A percentile compares a stretch with the other conserved stretches of the same genome.
Conservation (phyloP, 1,140 invertebrate species). For the Anastrepha obliqua region DNA sequence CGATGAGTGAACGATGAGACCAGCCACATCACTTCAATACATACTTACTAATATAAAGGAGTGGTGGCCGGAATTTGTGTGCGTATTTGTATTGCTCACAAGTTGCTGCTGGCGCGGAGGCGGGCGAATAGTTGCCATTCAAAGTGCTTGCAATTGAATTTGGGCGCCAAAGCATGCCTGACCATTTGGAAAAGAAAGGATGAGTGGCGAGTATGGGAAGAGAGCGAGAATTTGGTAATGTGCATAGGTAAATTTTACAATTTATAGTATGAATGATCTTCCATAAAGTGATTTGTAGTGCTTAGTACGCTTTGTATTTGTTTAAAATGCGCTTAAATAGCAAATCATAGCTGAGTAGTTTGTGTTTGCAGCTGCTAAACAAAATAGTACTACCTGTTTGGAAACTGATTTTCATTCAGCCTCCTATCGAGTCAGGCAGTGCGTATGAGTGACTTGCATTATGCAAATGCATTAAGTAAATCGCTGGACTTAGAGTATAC, state of each 20-base stretch:
- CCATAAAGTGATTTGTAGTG: not conserved
- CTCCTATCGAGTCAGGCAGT: slow-evolving; percentile 52
- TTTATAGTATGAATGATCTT: no score
- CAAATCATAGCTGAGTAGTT: not conserved
- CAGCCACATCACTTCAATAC: not conserved
- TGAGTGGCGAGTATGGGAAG: not conserved
- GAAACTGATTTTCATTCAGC: not conserved
- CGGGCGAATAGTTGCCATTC: not conserved
- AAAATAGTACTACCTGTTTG: not conserved
- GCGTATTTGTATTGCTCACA: slow-evolving; percentile 13
- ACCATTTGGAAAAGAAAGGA: not conserved
- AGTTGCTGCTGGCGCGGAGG: not conserved
- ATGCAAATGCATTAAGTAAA: slow-evolving; percentile 69
- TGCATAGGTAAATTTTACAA: no score
- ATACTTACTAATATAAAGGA: not conserved
- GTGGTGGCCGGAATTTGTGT: not conserved
- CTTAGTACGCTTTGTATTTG: not conserved
- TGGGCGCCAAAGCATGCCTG: slow-evolving; percentile 10
- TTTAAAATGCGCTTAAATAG: slow-evolving; percentile 7
- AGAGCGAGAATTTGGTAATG: no score
- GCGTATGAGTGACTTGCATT: slow-evolving; percentile 66
- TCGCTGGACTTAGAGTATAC: not conserved
- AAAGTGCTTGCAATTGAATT: slow-evolving; percentile 22
- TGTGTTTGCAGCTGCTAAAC: not conserved
- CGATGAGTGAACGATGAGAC: not conserved